Evolutionary conservation across 2,888 invertebrate genomes (phyloP), one percentile per base, ranked within the genome.

Genomic region (Herminia tarsipennalis): DNA sequence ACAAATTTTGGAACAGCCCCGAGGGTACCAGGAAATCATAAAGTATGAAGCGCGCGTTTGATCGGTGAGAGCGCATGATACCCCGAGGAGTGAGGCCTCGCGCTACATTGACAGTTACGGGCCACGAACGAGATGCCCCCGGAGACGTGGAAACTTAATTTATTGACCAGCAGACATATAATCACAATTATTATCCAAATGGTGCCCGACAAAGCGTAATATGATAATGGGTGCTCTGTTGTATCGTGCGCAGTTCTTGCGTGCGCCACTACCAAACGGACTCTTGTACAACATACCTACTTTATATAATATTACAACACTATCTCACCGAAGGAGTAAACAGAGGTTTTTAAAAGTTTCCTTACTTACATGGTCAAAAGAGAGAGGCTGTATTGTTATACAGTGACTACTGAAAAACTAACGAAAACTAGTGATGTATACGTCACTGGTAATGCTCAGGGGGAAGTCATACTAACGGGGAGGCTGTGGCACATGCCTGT

Each of bases 51-150:
- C 32, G 28, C 18, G 30, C 56, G 45, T 36, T 61, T 56, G 57
- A 61, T 61, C 56, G 43, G 53, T 59, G 59, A 53, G 53, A 61
- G 53, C 53, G 33, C 34, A 37, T 34, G 32, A 42, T 56, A 53
- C 48, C 56, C 21, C 42, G 53, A 48, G 56, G 61, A 45, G 10
- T 9, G 17, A 8, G 28, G 27, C 28, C 10, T 8, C 27, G 18
- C 37, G 38, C 13, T 21, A 29, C 29, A 14, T 14, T 38, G 29
- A 29, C 38, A 21, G 20, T 27, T 18, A 36, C 12, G 17, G 2
- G 16, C 6, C 8, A 8, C 6, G 6, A 5, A 12, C 3, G 28
- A 3, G 3, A 6, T 13, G 36, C 13, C 20, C 21, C 28, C 9
- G 10, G 20, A 14, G 36, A 20, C 22, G 13, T 2, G 9, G 10